phyloP scores from a whole-genome alignment of 2,797 vertebrate genomes.

The Orestias chungarensis region DNA sequence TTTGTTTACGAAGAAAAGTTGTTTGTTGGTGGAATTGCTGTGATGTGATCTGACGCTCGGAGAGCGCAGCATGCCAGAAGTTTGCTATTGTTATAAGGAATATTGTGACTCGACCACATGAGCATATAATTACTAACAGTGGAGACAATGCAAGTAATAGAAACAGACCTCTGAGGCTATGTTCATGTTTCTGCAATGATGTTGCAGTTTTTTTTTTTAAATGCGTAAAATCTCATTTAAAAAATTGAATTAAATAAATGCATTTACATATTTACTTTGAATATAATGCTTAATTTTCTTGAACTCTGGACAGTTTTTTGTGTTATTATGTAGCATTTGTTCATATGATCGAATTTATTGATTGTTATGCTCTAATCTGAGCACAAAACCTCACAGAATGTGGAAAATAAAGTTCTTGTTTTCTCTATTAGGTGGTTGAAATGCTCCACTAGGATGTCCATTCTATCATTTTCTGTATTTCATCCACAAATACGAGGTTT shows the following conservation, averaged over 20 bases:
- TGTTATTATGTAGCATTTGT: neutral
- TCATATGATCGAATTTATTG: neutral
- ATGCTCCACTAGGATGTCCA: conserved; percentile 1
- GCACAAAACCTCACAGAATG: conserved; percentile 24
- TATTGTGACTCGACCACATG: conserved; percentile 50
- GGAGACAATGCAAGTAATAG: conserved; percentile 55
- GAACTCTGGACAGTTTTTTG: neutral
- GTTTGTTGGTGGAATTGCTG: conserved; percentile 47
- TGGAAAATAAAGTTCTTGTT: neutral
- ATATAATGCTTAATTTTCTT: neutral
- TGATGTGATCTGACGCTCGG: conserved; percentile 48
- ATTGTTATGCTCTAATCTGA: neutral
- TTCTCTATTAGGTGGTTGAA: neutral
- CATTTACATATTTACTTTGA: conserved; percentile 9
- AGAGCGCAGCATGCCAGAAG: conserved; percentile 41
- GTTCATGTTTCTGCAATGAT: conserved; percentile 40
- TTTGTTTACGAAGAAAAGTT: conserved; percentile 30
- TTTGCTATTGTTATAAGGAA: conserved; percentile 63
- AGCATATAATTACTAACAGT: conserved; percentile 40
- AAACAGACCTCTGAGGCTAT: conserved; percentile 42
- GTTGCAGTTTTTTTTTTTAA: conserved; percentile 22
- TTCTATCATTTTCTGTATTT: neutral
- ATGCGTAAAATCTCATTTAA: conserved; percentile 20
- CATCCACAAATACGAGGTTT: neutral
- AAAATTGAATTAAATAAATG: conserved; percentile 39